phyloP scores from a whole-genome alignment of 2,797 vertebrate species.

The Hirundo rustica region DNA sequence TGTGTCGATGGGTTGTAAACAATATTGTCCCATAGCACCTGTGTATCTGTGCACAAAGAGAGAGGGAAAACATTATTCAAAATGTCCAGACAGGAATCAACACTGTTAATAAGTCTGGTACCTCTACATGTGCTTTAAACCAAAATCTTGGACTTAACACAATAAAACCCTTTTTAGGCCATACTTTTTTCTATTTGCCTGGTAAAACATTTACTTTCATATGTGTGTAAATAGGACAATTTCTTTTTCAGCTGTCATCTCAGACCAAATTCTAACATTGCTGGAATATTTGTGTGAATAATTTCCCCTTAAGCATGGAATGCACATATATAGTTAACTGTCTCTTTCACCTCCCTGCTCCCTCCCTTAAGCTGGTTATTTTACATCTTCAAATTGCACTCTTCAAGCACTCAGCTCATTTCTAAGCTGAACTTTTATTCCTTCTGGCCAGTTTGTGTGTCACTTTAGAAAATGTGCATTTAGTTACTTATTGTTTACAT shows the following conservation, averaged over 20 bases:
- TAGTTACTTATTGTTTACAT: background rate
- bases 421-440: background rate
- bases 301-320: background rate
- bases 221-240: background rate
- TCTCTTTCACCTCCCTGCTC: background rate
- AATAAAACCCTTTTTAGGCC: background rate
- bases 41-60: conserved; percentile 65
- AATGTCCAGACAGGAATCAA: background rate
- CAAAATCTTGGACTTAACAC: background rate
- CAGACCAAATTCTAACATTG: background rate
- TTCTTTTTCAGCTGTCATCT: background rate
- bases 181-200: background rate
- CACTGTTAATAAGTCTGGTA: background rate
- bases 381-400: background rate
- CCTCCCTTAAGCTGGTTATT: background rate
- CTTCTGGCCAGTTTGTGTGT: background rate
- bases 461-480: background rate
- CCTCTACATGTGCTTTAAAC: background rate
- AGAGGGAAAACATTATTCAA: conserved; percentile 11
- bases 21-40: conserved; percentile 69
- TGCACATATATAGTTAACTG: background rate
- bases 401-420: background rate
- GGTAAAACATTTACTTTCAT: background rate
- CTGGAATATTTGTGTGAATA: background rate
- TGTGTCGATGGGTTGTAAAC: conserved; percentile 61